These are phyloP conservation scores for Hirtodrosophila duncani DNA, from an alignment of 2,888 invertebrate species.

Conservation along the genomic window DNA sequence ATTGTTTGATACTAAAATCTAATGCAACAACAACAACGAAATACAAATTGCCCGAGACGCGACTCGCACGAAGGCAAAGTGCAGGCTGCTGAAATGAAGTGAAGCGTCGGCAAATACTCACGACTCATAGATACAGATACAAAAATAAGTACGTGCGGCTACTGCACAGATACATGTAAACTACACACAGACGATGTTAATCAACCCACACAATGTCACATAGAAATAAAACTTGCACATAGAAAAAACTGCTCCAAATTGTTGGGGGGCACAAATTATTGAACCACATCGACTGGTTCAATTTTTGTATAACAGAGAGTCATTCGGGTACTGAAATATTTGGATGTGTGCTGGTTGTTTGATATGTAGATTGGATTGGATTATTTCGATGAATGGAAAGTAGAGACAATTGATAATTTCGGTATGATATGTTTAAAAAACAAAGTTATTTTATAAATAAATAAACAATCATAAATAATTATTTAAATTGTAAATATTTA, in stretches of 20 bases:
- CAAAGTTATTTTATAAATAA: no score
- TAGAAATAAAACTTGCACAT: slow-evolving; percentile 1
- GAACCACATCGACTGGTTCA: slow-evolving; percentile 46
- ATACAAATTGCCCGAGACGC: slow-evolving; percentile 18
- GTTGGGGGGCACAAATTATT: slow-evolving; percentile 32
- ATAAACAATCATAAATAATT: no score
- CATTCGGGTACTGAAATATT: slow-evolving; percentile 25
- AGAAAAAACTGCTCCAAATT: slow-evolving; percentile 26
- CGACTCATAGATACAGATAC: no score
- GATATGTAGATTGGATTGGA: no score
- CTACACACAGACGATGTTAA: slow-evolving; percentile 1
- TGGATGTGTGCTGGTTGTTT: background rate
- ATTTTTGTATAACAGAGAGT: no score
- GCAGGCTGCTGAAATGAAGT: no score
- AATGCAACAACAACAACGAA: slow-evolving; percentile 29
- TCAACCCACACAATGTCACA: background rate
- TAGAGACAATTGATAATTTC: no score
- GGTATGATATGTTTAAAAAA: no score
- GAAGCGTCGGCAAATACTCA: no score
- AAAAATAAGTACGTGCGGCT: background rate
- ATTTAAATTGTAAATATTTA: no score
- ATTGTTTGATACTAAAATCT: slow-evolving; percentile 38
- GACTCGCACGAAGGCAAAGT: slow-evolving; percentile 13
- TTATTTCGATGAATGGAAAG: no score
- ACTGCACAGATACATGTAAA: slow-evolving; percentile 8